Conservation (phyloP, 2,797 vertebrate species). For the Onychomys torridus region DNA sequence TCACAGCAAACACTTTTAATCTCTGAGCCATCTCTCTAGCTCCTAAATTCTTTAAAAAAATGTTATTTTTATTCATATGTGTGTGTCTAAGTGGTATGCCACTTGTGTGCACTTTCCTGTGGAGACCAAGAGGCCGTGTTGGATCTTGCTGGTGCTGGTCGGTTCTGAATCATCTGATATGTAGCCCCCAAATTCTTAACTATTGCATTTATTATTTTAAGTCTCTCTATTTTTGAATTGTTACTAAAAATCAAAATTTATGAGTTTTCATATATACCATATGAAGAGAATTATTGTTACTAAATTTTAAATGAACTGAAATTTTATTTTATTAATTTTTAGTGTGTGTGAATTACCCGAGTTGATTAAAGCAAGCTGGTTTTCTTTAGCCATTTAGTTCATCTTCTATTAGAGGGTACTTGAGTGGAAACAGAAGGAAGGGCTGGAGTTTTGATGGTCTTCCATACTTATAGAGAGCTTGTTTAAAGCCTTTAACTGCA, state of each 20-base stretch:
- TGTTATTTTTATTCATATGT: background rate
- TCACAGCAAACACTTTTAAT: background rate
- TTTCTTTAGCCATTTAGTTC: constrained; percentile 25
- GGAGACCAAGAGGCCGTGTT: background rate
- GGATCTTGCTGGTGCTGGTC: too few species aligned
- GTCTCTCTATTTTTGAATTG: constrained; percentile 40
- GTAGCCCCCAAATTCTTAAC: background rate
- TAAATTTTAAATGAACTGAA: constrained; percentile 15
- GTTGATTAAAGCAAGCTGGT: background rate
- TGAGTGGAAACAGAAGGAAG: background rate
- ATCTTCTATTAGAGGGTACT: background rate
- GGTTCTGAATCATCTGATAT: background rate
- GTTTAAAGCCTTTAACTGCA: background rate
- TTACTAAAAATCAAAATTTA: constrained; percentile 47
- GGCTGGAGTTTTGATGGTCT: background rate
- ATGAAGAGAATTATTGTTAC: background rate
- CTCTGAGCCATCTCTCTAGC: background rate
- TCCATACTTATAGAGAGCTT: background rate
- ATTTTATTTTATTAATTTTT: constrained; percentile 17
- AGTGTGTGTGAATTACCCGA: background rate
- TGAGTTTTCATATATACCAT: constrained; percentile 15
- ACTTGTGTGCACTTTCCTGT: background rate
- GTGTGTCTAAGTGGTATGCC: background rate
- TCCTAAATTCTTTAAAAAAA: background rate
- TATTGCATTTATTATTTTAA: constrained; percentile 24